Conservation (phyloP, 2,113 vertebrate genomes). For the Mustela lutreola region DNA sequence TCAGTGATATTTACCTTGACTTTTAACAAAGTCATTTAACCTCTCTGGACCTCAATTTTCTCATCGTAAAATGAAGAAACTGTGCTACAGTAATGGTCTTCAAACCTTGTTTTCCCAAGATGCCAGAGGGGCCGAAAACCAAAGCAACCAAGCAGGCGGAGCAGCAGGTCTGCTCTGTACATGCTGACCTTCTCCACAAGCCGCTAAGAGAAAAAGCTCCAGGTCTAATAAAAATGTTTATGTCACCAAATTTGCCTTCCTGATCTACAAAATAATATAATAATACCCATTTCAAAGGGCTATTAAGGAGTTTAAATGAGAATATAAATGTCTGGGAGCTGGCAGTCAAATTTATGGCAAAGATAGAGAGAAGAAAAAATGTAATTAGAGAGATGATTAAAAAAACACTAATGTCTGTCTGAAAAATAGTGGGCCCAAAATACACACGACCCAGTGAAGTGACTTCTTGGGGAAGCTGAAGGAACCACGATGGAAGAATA, state of each 20-base stretch:
- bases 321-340: not conserved
- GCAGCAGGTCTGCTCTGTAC: not conserved
- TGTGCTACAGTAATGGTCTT: not conserved
- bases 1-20: constrained; percentile 4
- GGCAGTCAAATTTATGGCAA: not conserved
- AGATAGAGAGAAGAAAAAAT: not conserved
- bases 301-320: not conserved
- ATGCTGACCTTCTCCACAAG: not conserved
- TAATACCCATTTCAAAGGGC: not conserved
- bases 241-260: not conserved
- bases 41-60: constrained; percentile 34
- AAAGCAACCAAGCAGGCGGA: not conserved
- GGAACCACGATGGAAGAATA: not conserved
- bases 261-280: not conserved
- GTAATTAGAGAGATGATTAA: not conserved
- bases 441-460: not conserved
- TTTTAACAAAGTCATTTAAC: constrained; percentile 47
- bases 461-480: not conserved
- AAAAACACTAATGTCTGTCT: not conserved
- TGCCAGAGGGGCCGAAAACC: not conserved
- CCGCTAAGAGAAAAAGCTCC: not conserved
- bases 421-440: not conserved
- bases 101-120: not conserved
- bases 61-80: not conserved
- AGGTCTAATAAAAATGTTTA: not conserved